Evolutionary conservation across 2,797 vertebrate species (phyloP), one percentile per base, ranked within the genome.

Genomic region (Astyanax mexicanus): DNA sequence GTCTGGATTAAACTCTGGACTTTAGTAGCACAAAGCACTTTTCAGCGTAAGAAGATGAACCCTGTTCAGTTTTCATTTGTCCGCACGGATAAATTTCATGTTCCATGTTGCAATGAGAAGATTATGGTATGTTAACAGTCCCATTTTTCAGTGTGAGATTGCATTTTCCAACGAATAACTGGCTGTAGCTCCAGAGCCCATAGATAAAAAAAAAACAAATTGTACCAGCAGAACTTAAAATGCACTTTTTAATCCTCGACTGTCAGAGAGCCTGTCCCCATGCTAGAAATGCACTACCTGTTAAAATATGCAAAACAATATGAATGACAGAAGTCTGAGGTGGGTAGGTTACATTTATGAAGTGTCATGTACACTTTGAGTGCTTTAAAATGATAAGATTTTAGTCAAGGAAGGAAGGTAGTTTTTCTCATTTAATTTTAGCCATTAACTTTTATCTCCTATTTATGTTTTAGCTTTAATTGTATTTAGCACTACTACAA

Each of bases 121-220:
- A 58, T 25, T 58, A 65, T 32, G 40, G 13, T 68, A 55, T 64
- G 21, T 57, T 68, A 42, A 54, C 67, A 67, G 40, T 64, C 70
- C 78, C 72, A 58, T 57, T 40, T 81, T 73, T 72, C 27, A 64
- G 68, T 15, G 57, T 45, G 40, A 79, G 62, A 64, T 77, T 83
- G 82, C 85, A 85, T 86, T 85, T 86, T 85, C 82, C 85, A 83
- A 70, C 55, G 32, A 75, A 73, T 21, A 77, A 57, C n/a, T 62
- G 75, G 47, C 69, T 75, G 60, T 55, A 45, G 60, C 64, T 72
- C 58, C 54, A 79, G 65, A 74, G 66, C 51, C 75, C 60, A 67
- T 72, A 74, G 69, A 78, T 37, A n/a, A 79, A 79, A n/a, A 79
- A 79, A 64, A 69, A 86, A 79, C 84, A 85, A 85, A 86, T 81